Conservation (phyloP, 2,797 vertebrate genomes). For the Rhinella marina region DNA sequence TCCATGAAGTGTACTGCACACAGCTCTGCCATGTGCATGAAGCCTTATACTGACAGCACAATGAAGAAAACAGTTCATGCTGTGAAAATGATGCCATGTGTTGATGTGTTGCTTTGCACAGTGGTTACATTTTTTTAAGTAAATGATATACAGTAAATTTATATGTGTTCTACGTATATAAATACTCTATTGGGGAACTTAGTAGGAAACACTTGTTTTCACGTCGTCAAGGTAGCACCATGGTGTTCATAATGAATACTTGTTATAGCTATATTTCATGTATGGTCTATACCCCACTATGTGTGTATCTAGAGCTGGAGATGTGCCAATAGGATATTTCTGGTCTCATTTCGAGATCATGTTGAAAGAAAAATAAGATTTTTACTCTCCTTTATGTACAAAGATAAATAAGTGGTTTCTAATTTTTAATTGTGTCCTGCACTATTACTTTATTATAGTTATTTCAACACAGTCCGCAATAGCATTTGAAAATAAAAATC, state of each 20-base stretch:
- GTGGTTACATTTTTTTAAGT: neutral
- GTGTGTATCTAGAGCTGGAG: neutral
- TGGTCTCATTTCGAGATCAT: too few species aligned
- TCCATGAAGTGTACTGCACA: neutral
- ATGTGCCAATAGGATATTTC: neutral
- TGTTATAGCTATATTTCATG: neutral
- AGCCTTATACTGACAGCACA: neutral
- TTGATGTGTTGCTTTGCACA: neutral
- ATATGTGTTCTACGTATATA: neutral
- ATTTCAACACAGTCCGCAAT: conserved; percentile 38
- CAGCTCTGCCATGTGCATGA: neutral
- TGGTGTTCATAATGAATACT: too few species aligned
- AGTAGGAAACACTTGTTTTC: neutral
- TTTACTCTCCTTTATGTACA: conserved; percentile 40
- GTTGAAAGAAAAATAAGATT: conserved; percentile 10
- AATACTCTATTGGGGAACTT: too few species aligned
- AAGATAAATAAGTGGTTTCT: conserved; percentile 42
- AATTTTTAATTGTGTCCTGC: conserved; percentile 32
- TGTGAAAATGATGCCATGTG: neutral
- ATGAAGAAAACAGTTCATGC: neutral
- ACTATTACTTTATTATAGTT: conserved; percentile 51
- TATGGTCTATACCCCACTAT: neutral
- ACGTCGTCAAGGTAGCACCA: too few species aligned
- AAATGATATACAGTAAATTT: neutral
- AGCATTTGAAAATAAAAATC: conserved; percentile 43